These are phyloP conservation scores for Drosophila cracens DNA, from an alignment of 2,888 invertebrate species.

Conservation along the genomic window DNA sequence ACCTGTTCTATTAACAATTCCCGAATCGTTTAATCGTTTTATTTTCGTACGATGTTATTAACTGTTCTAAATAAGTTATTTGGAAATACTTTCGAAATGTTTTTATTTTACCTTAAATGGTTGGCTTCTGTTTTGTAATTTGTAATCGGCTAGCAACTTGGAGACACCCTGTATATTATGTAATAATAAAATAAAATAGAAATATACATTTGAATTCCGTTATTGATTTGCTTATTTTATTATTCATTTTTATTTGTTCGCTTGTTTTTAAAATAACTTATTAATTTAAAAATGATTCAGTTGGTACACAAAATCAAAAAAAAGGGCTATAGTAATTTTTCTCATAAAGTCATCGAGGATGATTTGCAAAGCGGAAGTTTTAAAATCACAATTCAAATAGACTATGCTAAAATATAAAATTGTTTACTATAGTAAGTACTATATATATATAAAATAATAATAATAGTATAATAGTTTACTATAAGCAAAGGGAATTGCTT, in stretches of 20 bases:
- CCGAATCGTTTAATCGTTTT: neutral
- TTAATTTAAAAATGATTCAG: neutral
- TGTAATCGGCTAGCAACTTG: neutral
- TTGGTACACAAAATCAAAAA: too few relatives aligned
- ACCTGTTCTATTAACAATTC: conserved; percentile 13
- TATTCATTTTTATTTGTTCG: neutral
- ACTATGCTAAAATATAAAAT: neutral
- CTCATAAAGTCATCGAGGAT: neutral
- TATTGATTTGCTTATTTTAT: too few relatives aligned
- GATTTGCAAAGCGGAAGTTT: neutral
- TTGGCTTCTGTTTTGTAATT: conserved; percentile 4
- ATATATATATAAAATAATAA: neutral
- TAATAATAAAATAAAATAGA: neutral
- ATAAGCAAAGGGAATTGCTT: neutral
- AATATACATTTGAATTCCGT: neutral
- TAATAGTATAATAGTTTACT: neutral
- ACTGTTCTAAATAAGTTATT: conserved; percentile 1
- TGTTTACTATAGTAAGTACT: neutral
- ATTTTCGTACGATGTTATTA: neutral
- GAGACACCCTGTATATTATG: neutral
- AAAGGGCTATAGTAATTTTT: neutral
- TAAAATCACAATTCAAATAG: neutral
- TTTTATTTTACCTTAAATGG: neutral
- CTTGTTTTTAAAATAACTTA: neutral
- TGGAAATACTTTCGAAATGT: neutral